A percentile compares a stretch with the other conserved stretches of the same genome.
These are phyloP conservation scores for Tethea ocularis DNA, from an alignment of 2,888 invertebrate genomes.

Conservation along the genomic window DNA sequence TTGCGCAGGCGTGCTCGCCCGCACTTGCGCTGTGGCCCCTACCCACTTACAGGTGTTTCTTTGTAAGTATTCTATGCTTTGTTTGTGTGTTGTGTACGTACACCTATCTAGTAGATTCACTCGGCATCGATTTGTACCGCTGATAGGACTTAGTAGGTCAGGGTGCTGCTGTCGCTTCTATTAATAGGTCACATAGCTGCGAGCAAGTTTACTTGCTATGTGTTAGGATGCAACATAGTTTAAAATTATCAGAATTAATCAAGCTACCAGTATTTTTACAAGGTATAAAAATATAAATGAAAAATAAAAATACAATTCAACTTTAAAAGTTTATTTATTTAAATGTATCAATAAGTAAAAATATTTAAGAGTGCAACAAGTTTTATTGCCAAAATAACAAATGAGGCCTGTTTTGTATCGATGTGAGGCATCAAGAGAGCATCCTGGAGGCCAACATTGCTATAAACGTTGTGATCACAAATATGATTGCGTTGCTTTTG, in stretches of 20 bases:
- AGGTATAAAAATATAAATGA: too few relatives aligned
- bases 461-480: conserved; percentile 40
- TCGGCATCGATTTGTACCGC: conserved; percentile 64
- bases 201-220: not conserved
- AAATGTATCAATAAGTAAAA: conserved; percentile 21
- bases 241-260: too few relatives aligned
- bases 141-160: conserved; percentile 59
- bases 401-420: conserved; percentile 31
- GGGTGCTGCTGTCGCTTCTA: conserved; percentile 42
- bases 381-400: conserved; percentile 77
- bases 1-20: not conserved
- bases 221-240: not conserved
- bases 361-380: conserved; percentile 58
- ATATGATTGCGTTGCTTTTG: conserved; percentile 40
- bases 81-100: conserved; percentile 23
- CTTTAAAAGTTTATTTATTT: conserved; percentile 11
- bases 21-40: not conserved
- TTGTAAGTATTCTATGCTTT: conserved; percentile 17
- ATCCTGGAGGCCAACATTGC: conserved; percentile 32
- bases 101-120: conserved; percentile 45
- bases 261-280: too few relatives aligned
- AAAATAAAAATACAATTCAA: not conserved
- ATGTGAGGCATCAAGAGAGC: conserved; percentile 32
- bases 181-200: conserved; percentile 13
- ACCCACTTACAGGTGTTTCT: conserved; percentile 14